Base-by-base conservation (phyloP, 1,140 invertebrate genomes). In the Matsumurasca onukii region DNA sequence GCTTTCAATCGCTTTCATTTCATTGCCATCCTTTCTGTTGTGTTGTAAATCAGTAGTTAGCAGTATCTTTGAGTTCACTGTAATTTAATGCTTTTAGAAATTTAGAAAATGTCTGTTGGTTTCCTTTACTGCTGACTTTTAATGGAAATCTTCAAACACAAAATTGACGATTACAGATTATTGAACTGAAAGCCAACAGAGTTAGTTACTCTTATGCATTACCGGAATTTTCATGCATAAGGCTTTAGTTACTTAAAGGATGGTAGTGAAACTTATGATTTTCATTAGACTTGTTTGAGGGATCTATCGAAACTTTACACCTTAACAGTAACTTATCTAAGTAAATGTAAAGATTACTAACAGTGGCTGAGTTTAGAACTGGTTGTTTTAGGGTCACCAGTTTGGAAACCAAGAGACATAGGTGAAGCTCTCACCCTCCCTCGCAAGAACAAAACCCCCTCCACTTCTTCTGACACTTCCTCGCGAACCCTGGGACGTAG, bases 321-420 rank as follows among this genome's bases (percentile, higher is more conserved):
- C n/a, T n/a, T n/a, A n/a, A n/a, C n/a, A n/a, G n/a, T n/a, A n/a
- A n/a, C n/a, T n/a, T n/a, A n/a, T n/a, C n/a, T n/a, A n/a, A n/a
- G n/a, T n/a, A n/a, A n/a, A n/a, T n/a, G n/a, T n/a, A n/a, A n/a
- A n/a, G n/a, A n/a, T n/a, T n/a, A n/a, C n/a, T n/a, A n/a, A n/a
- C n/a, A n/a, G n/a, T n/a, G n/a, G n/a, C n/a, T n/a, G n/a, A n/a
- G n/a, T n/a, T 22, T 45, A 34, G 55, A 55, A 39, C 27, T 55
- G n/a, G 51, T 82, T 86, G 83, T 88, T 88, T 82, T 88, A 89
- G 90, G 91, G 80, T 94, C 92, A 78, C 92, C 92, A 78, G 89
- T 94, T 80, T 94, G 92, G 92, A 95, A 94, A 88, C 91, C 91
- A 82, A 86, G 91, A 83, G 90, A 92, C 82, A 85, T 79, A 74